Base-by-base conservation (phyloP, 1,140 invertebrate genomes). In the Penaeus chinensis region DNA sequence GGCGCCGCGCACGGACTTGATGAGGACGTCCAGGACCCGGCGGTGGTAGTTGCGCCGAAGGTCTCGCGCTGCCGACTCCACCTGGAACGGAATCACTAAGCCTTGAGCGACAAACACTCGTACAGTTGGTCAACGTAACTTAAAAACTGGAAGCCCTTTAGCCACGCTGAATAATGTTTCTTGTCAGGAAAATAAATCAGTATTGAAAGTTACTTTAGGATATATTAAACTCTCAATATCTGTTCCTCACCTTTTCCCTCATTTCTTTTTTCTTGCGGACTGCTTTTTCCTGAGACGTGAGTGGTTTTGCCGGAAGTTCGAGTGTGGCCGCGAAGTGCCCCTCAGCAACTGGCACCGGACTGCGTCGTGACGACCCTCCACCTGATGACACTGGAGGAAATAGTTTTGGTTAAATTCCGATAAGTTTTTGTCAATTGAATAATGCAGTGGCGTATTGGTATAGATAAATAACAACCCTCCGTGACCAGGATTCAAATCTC, bases 11-110 rank as follows among this genome's bases (percentile, higher is more conserved):
- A 96, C 97, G 7, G 97, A 95, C 92, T 95, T 96, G 77, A 97
- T 96, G 2, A 98, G 93, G 13, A 98, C 96, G 91, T 99, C 97
- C 47, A 98, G 94, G 8, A 97, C 95, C 92, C 97, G 97, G 76
- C 96, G 93, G 82, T 96, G 97, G 91, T 97, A 97, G 92, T 96
- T 96, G 60, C 95, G 93, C 62, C 96, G 93, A 95, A 97, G 96
- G 92, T 97, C 96, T 1, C 94, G 94, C 0, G 96, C 95, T 0
- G 96, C 96, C 90, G 96, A 96, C 91, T 94, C 94, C 0, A 96
- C 96, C 93, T 97, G 95, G 88, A 96, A 32, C 2, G 42, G 42
- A 54, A 54, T 54, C 11, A 54, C 11, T 54, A 8, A 42, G 54
- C 0, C 54, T 0, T 54, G 54, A 54, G 54, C 16, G 11, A 54